Evolutionary conservation across 2,888 invertebrate species (phyloP).

Genomic region (Tetragonula carbonaria): DNA sequence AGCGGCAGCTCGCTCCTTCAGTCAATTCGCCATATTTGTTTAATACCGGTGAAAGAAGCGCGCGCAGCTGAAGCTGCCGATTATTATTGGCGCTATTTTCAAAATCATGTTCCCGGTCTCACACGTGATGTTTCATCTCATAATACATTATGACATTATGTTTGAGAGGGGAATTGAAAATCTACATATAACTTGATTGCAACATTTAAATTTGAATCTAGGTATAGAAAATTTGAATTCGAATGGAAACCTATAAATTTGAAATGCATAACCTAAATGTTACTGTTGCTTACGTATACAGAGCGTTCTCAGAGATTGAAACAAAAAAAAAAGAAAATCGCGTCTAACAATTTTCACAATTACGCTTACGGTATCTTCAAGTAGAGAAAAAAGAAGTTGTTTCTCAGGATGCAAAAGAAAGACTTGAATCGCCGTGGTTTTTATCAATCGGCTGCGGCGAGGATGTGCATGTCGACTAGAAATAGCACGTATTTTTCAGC

Average conservation of each 20-base stretch:
- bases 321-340: no score
- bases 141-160: neutral
- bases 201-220: neutral
- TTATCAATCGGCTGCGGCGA: constrained; percentile 34
- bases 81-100: constrained; percentile 5
- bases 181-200: no score
- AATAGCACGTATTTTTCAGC: constrained; percentile 66
- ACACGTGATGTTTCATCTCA: neutral
- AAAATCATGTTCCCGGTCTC: neutral
- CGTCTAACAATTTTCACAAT: constrained; percentile 6
- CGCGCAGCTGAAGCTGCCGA: neutral
- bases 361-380: constrained; percentile 39
- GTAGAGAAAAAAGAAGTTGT: constrained; percentile 22
- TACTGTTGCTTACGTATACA: neutral
- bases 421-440: constrained; percentile 17
- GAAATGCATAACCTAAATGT: neutral
- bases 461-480: constrained; percentile 58
- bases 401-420: constrained; percentile 41
- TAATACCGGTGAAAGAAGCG: neutral
- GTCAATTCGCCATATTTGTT: constrained; percentile 18
- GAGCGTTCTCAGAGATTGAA: neutral
- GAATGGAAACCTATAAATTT: neutral
- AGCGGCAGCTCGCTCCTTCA: neutral
- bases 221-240: neutral
- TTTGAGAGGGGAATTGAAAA: neutral